phyloP scores from a whole-genome alignment of 2,797 vertebrate genomes.

The Monodelphis domestica region DNA sequence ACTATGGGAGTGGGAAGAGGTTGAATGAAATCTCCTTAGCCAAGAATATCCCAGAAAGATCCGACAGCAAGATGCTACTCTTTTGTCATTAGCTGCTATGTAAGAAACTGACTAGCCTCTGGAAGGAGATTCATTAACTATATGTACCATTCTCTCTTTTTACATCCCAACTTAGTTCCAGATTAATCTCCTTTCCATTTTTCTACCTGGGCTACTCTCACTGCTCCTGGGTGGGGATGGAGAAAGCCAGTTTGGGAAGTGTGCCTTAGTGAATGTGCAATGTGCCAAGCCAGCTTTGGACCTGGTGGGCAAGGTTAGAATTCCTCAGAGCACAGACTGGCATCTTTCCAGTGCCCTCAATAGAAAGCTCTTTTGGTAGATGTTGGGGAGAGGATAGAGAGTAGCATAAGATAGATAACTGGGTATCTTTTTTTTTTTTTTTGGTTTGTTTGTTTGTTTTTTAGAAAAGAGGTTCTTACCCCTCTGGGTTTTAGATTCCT shows the following conservation, averaged over 20 bases:
- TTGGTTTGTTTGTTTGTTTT: background rate
- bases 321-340: background rate
- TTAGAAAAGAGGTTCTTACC: background rate
- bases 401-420: background rate
- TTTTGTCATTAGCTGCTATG: background rate
- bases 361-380: background rate
- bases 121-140: accelerated
- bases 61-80: background rate
- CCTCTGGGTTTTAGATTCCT: background rate
- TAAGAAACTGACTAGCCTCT: background rate
- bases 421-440: background rate
- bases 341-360: background rate
- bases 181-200: background rate
- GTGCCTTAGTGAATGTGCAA: background rate
- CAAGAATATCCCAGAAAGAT: no score
- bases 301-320: background rate
- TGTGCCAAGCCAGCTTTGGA: background rate
- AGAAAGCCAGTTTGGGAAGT: slow-evolving; percentile 1
- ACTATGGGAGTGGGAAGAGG: background rate
- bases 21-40: background rate
- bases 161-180: background rate
- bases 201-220: background rate
- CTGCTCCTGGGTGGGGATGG: background rate
- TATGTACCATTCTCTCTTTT: no score
- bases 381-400: background rate